Conservation (phyloP, 1,140 invertebrate species). For the Drosophila albomicans region DNA sequence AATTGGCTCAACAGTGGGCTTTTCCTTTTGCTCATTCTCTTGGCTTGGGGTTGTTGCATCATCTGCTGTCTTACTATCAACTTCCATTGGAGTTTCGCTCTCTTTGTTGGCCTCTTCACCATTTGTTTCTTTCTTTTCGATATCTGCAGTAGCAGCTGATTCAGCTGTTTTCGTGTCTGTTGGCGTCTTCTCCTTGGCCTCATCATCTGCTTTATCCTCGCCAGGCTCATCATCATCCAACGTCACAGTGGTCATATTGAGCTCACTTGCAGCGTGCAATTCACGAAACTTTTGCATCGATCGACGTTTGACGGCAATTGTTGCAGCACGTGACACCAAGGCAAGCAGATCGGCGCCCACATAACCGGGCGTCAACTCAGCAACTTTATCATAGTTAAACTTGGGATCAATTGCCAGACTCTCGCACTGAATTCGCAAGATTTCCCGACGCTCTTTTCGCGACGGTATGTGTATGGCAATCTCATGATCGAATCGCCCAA, state of each 20-base stretch:
- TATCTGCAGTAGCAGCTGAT: neutral
- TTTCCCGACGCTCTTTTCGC: slow-evolving; percentile 90
- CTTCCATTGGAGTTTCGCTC: slow-evolving; percentile 49
- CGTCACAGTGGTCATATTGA: slow-evolving; percentile 78
- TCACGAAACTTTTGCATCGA: slow-evolving; percentile 76
- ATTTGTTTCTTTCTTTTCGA: slow-evolving; percentile 50
- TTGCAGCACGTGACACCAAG: slow-evolving; percentile 93
- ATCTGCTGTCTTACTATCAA: slow-evolving; percentile 47
- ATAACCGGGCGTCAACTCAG: slow-evolving; percentile 96
- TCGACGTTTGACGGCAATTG: slow-evolving; percentile 90
- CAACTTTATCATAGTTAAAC: slow-evolving; percentile 90
- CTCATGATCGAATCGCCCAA: slow-evolving; percentile 97
- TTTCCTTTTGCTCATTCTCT: neutral
- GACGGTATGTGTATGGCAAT: slow-evolving; percentile 97
- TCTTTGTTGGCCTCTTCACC: slow-evolving; percentile 32
- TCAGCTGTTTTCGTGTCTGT: slow-evolving; percentile 14
- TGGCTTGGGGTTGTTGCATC: neutral
- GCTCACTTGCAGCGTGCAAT: slow-evolving; percentile 64
- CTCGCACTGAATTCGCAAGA: slow-evolving; percentile 90
- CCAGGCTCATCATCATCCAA: slow-evolving; percentile 71
- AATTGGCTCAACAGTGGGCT: neutral
- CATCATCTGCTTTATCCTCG: slow-evolving; percentile 52
- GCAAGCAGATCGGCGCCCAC: slow-evolving; percentile 97
- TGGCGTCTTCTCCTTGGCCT: neutral
- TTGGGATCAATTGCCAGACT: slow-evolving; percentile 89